Percentiles rank a stretch among this genome's conserved stretches.
phyloP scores from a whole-genome alignment of 2,888 invertebrate species.

The Andrena trimmerana region DNA sequence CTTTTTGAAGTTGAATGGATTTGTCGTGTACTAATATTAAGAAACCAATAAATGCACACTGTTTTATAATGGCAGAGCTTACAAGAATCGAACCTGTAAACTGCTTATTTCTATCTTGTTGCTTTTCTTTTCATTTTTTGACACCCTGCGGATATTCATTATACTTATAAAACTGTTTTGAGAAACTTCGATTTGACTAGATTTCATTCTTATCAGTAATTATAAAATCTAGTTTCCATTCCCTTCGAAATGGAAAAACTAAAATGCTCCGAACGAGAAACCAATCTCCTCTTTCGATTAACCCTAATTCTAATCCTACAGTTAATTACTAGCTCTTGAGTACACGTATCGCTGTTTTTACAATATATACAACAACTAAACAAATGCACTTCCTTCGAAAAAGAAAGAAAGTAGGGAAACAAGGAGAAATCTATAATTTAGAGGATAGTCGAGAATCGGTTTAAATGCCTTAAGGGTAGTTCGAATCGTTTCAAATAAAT shows the following conservation, averaged over 20 bases:
- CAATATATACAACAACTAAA: constrained; percentile 83
- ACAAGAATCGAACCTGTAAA: background rate
- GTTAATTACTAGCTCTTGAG: constrained; percentile 67
- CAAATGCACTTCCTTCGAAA: constrained; percentile 84
- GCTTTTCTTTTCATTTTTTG: background rate
- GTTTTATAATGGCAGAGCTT: too few species aligned
- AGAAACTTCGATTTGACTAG: constrained; percentile 58
- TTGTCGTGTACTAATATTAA: background rate
- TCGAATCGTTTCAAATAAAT: constrained; percentile 34
- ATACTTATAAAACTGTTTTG: background rate
- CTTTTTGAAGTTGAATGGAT: background rate
- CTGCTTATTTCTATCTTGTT: too few species aligned
- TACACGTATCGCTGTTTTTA: constrained; percentile 69
- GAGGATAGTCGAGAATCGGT: constrained; percentile 23
- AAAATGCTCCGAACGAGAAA: constrained; percentile 68
- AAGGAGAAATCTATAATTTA: constrained; percentile 17
- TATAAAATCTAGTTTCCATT: constrained; percentile 37
- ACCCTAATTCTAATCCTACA: constrained; percentile 63
- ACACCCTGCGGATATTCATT: constrained; percentile 20
- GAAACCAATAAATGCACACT: background rate
- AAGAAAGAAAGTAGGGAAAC: constrained; percentile 62
- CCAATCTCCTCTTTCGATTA: constrained; percentile 45
- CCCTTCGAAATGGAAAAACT: constrained; percentile 26
- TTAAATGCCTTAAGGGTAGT: constrained; percentile 20
- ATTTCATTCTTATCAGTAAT: constrained; percentile 42